phyloP scores from a whole-genome alignment of 2,113 vertebrate genomes.

The Seriola quinqueradiata region DNA sequence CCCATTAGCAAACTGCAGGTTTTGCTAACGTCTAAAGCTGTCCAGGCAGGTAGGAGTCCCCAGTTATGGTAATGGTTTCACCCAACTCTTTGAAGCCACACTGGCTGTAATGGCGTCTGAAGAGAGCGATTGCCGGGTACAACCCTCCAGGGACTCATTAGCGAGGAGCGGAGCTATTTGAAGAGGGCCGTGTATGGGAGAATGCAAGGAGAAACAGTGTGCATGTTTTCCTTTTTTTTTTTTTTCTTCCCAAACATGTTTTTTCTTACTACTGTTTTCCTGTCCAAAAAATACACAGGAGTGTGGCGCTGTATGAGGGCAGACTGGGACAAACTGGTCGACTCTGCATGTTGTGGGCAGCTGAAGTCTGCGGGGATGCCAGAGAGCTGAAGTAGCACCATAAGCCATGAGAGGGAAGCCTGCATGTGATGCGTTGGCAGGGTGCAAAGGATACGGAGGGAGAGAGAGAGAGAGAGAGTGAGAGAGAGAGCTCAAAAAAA shows the following conservation, averaged over 20 bases:
- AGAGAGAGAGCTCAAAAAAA: neutral
- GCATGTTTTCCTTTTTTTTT: no score
- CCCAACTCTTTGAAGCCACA: conserved; percentile 75
- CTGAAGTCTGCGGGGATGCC: conserved; percentile 34
- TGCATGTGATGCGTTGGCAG: conserved; percentile 53
- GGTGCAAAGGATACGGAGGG: conserved; percentile 46
- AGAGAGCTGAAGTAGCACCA: conserved; percentile 55
- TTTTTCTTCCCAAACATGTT: conserved; percentile 22
- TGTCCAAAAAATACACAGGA: conserved; percentile 36
- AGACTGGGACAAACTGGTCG: conserved; percentile 55
- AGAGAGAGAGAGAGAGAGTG: neutral
- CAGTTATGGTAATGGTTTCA: conserved; percentile 68
- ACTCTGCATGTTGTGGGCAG: conserved; percentile 51
- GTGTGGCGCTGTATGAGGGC: conserved; percentile 22
- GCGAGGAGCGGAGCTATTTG: conserved; percentile 66
- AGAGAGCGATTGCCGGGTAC: conserved; percentile 68
- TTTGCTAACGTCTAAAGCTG: conserved; percentile 67
- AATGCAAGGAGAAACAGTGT: conserved; percentile 28
- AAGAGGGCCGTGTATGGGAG: conserved; percentile 52
- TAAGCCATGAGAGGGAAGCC: conserved; percentile 42
- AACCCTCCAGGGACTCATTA: conserved; percentile 82
- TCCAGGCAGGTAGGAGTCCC: conserved; percentile 72
- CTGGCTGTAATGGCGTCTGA: conserved; percentile 73
- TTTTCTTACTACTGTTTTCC: conserved; percentile 34
- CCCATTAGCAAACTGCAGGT: conserved; percentile 65